Evolutionary conservation across 2,113 vertebrate species (phyloP).

Genomic region (Microtus pennsylvanicus): DNA sequence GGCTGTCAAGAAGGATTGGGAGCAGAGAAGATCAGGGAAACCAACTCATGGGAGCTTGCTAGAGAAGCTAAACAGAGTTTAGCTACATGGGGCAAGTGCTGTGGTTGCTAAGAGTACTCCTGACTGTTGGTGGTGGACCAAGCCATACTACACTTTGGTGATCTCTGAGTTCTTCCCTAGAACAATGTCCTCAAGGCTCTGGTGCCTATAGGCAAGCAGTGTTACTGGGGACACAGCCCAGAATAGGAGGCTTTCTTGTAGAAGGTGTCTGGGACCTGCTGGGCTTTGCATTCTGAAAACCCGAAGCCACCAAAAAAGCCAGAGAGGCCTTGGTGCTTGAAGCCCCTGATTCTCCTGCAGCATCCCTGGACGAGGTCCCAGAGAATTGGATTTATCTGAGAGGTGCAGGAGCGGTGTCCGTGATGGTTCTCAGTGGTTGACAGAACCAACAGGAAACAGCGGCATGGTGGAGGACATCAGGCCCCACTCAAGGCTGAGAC

Average conservation of each 20-base stretch:
- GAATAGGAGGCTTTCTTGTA: accelerated
- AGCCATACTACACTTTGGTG: not conserved
- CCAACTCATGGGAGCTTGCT: accelerated
- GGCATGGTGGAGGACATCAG: not conserved
- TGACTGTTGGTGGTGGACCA: accelerated
- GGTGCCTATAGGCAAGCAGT: accelerated
- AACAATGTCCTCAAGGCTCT: not conserved
- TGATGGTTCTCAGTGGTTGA: not conserved
- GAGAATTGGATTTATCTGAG: accelerated
- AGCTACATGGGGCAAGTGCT: not conserved
- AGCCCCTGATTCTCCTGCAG: not conserved
- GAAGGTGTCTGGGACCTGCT: not conserved
- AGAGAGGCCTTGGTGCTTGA: not conserved
- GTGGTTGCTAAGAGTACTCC: accelerated
- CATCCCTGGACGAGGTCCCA: not conserved
- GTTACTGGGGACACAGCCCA: not conserved
- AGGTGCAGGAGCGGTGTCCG: not conserved
- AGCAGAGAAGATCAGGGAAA: not conserved
- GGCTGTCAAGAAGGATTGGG: not conserved
- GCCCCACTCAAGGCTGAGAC: not conserved
- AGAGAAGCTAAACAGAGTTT: not conserved
- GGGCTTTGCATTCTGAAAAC: not conserved
- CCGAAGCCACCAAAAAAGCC: not conserved
- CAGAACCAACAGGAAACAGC: not conserved
- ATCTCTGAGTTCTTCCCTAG: not conserved